Base-by-base conservation (phyloP, 2,797 vertebrate species). In the Poliocrania exsul region DNA sequence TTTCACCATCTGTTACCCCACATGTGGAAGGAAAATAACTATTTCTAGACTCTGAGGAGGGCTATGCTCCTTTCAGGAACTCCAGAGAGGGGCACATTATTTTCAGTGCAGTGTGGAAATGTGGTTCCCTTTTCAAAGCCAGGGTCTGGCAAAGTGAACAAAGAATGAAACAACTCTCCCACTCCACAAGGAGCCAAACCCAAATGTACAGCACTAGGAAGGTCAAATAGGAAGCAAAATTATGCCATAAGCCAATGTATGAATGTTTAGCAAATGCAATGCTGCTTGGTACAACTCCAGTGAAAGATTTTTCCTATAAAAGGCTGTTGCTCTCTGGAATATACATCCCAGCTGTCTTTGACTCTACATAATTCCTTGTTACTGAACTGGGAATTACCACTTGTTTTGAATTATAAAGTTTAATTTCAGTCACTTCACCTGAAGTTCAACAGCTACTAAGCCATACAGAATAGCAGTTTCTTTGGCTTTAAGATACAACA, bases 21-120 rank as follows among this genome's bases (percentile, higher is more conserved):
- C 6, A 86, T 8, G 26, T 2, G 56, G 54, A 74, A 67, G 20
- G 61, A 64, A 81, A 81, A 86, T 7, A 82, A 61, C 18, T n/a
- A 46, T 64, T 71, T 74, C 70, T 50, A 60, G 26, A 19, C 33
- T 82, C 50, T 29, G 23, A 86, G 40, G 20, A 90, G 10, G 23
- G 79, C 40, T 37, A 54, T 11, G 14, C 19, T 47, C 47, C 83
- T 82, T 47, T 37, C 51, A 73, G 33, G 18, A 71, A 37, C 26
- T 53, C 11, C 16, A 60, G 16, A 53, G 49, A 49, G 16, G 0
- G 0, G 19, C 49, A 44, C 1, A 8, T 26, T 26, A 49, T 26
- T 78, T 61, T 56, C 56, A 82, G 49, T 78, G 42, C 73, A 60
- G 20, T 5, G 10, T 35, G 35, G 29, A 61, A 87, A 79, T 17